Base-by-base conservation (phyloP, 2,888 invertebrate species). In the Xylocampa areola region DNA sequence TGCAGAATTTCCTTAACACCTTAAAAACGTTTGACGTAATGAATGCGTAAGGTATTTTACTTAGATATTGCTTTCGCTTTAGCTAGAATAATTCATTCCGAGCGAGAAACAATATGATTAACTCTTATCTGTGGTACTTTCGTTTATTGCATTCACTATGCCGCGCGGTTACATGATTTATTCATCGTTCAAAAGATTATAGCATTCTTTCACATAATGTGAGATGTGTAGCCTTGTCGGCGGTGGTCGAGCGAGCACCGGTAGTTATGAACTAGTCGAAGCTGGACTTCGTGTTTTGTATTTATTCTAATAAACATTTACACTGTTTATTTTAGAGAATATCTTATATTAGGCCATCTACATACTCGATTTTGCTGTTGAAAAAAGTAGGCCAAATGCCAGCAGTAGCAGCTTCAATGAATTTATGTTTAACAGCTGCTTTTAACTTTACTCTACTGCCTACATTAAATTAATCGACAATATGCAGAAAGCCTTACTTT, bases 271-370 rank as follows among this genome's bases (percentile, higher is more conserved):
- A 58, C 71, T 72, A 63, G 66, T 76, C 79, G 82, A 73, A 87
- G 85, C 85, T 80, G 84, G 84, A 69, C 85, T 87, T 85, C 78
- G 77, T 68, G 43, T 62, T 69, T 73, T 72, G 59, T 74, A 76
- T 73, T 73, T 68, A 76, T 75, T 79, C 71, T 77, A 74, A 66
- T 73, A 35, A 76, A 64, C 32, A 45, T 53, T 50, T 47, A 55
- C 70, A 47, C 30, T 57, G 30, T 50, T 47, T 48, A 64, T 59
- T 17, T n/a, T 63, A 43, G 49, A 54, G 36, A 75, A 27, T 36
- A 37, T 53, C n/a, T n/a, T n/a, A 51, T 16, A 41, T 44, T 30
- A 51, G 49, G 62, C 54, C 41, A 33, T 51, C 37, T 29, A 44
- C 51, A 64, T 61, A 58, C 39, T 61, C 57, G 64, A 58, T 53